Base-by-base conservation (phyloP, 2,797 vertebrate species). In the Gadopsis marmoratus region DNA sequence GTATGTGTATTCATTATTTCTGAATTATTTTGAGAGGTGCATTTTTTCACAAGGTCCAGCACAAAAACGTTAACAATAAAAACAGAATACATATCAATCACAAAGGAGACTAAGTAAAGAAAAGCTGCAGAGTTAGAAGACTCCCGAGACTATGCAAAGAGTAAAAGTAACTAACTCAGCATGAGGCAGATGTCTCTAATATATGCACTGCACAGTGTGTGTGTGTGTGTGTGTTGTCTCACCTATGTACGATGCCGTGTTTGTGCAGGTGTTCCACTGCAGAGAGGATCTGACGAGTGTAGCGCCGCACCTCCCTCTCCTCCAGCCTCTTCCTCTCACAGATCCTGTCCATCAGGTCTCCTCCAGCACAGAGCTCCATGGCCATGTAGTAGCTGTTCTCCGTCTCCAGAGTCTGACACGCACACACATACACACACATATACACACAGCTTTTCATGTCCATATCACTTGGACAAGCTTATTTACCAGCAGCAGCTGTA, bases 341-440 rank as follows among this genome's bases (percentile, higher is more conserved):
- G 71, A 97, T 96, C 72, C 93, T 82, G 82, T 97, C 95, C 96
- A 97, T 96, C 87, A 98, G 94, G 88, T 97, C 96, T 43, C 96
- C 93, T 0, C 96, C 95, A 0, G 94, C 91, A 60, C 96, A 97
- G 23, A 97, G 93, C 89, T 97, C 96, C 95, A 97, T 96, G 75
- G 94, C 95, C 95, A 96, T 95, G 89, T 97, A 97, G 93, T 96
- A 97, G 58, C 94, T 96, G 92, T 96, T 97, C 90, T 96, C 93
- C 0, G 96, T 97, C 92, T 97, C 96, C 89, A 96, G 86, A 2
- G 95, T 97, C 94, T 97, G 87, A 26, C 17, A 58, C 56, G n/a
- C n/a, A n/a, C n/a, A n/a, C n/a, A n/a, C n/a, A n/a, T n/a, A n/a
- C n/a, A n/a, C n/a, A n/a, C n/a, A n/a, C n/a, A n/a, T n/a, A n/a